Base-by-base conservation (phyloP, 1,140 invertebrate species). In the Aphelenchoides fujianensis region DNA sequence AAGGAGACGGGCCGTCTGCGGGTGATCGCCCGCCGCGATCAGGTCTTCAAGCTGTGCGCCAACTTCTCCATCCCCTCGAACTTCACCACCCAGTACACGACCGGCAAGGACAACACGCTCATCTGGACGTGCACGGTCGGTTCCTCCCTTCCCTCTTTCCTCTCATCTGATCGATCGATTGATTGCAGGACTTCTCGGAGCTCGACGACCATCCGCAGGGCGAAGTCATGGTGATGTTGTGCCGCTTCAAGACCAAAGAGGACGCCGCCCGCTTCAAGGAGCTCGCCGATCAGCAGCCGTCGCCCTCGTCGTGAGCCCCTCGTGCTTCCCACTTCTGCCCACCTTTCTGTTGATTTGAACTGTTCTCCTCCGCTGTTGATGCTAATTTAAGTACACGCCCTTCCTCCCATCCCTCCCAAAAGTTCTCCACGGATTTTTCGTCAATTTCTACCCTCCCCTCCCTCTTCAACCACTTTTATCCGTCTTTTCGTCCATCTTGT, bases 21-120 rank as follows among this genome's bases (percentile, higher is more conserved):
- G 55, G 85, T 93, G 3, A 84, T 93, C 0, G 94, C 95, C 92
- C 87, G 92, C 28, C 87, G 93, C 9, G 92, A 95, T 69, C 91
- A 92, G 85, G 89, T 93, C 0, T 80, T 90, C 0, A 93, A 93
- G 84, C 88, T 93, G 23, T 93, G 92, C 78, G 85, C 92, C 0
- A 94, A 94, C 85, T 91, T 93, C 84, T 85, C 87, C 2, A 84
- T 94, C 0, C 89, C 88, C 27, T 16, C 16, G n/a, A 30, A 30
- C 31, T 34, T 66, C 32, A 66, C 12, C n/a, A 12, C 32, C 28
- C 28, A 31, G 16, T 32, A n/a, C 63, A 66, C 12, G 12, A 66
- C 37, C 2, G 27, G 32, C 16, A 35, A 48, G 12, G 36, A 66
- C 12, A 37, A 36, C 63, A 35, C 32, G 3, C 53, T 66, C 36